Evolutionary conservation across 1,140 invertebrate genomes (phyloP).

Genomic region (Meteorus sp.): DNA sequence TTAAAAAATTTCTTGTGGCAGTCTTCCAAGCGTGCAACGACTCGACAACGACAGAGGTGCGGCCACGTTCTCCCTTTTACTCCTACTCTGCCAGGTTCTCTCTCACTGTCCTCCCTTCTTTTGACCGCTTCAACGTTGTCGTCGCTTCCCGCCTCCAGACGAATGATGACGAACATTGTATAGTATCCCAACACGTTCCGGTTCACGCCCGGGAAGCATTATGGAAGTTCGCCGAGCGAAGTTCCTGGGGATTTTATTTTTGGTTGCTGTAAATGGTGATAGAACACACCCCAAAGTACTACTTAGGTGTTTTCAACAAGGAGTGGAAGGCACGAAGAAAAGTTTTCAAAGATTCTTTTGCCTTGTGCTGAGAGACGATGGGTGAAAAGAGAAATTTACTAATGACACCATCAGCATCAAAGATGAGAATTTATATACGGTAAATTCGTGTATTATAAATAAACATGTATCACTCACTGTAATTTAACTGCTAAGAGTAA

Average conservation of each 20-base stretch:
- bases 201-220: constrained; percentile 18
- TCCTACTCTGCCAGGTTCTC: background rate
- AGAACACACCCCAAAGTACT: constrained; percentile 2
- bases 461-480: too few relatives aligned
- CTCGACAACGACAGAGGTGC: constrained; percentile 20
- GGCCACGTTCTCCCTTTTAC: too few relatives aligned
- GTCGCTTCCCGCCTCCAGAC: constrained; percentile 16
- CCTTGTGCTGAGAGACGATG: too few relatives aligned
- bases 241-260: constrained; percentile 16
- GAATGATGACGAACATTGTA: constrained; percentile 28
- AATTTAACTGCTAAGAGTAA: too few relatives aligned
- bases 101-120: background rate
- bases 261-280: constrained; percentile 4
- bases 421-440: too few relatives aligned
- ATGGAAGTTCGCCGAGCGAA: constrained; percentile 24
- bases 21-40: constrained; percentile 25
- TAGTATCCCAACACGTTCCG: constrained; percentile 24
- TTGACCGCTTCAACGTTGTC: too few relatives aligned
- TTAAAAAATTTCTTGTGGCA: constrained; percentile 23
- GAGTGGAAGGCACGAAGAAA: background rate
- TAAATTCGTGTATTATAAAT: too few relatives aligned
- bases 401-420: too few relatives aligned
- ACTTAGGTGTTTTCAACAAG: background rate
- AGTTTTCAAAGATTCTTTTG: too few relatives aligned
- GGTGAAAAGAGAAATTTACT: too few relatives aligned